Evolutionary conservation across 37 sponge, comb jelly and placozoan genomes (phyloP).

Genomic region (Haliclona indistincta): DNA sequence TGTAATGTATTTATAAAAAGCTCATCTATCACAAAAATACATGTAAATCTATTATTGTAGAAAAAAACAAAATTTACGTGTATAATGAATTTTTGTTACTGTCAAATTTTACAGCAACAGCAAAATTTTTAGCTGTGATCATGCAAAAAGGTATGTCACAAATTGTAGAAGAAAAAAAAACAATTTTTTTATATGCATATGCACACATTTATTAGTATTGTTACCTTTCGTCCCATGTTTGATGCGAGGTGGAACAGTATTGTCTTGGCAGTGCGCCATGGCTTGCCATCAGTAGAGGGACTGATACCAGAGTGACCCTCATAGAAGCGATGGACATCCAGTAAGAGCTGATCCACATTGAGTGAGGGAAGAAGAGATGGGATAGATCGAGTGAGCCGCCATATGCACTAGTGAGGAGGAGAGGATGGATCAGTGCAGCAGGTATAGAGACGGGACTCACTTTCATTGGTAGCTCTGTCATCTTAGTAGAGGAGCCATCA

Average conservation of each 20-base stretch:
- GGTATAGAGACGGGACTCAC: slow-evolving; percentile 26
- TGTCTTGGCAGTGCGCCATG: slow-evolving; percentile 88
- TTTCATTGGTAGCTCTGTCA: slow-evolving; percentile 74
- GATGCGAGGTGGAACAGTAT: slow-evolving; percentile 77
- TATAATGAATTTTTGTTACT: too few species aligned
- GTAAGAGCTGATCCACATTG: slow-evolving; percentile 63
- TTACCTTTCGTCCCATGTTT: slow-evolving; percentile 57
- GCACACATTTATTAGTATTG: too few species aligned
- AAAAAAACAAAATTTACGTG: too few species aligned
- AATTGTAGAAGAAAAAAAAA: too few species aligned
- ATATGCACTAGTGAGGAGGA: slow-evolving; percentile 59
- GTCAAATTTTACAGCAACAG: too few species aligned
- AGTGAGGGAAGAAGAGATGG: slow-evolving; percentile 29
- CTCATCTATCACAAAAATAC: too few species aligned
- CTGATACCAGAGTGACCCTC: slow-evolving; percentile 25
- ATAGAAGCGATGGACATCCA: slow-evolving; percentile 68
- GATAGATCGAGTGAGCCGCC: slow-evolving; percentile 69
- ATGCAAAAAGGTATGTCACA: too few species aligned
- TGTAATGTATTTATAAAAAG: too few species aligned
- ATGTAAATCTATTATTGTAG: too few species aligned
- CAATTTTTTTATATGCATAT: too few species aligned
- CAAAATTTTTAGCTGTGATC: too few species aligned
- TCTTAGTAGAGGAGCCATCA: slow-evolving; percentile 58
- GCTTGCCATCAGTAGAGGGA: slow-evolving; percentile 52
- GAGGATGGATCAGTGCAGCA: not conserved